These are phyloP conservation scores for Heliocidaris erythrogramma DNA, from an alignment of 35 echinoderm and acorn worm species.

Conservation along the genomic window DNA sequence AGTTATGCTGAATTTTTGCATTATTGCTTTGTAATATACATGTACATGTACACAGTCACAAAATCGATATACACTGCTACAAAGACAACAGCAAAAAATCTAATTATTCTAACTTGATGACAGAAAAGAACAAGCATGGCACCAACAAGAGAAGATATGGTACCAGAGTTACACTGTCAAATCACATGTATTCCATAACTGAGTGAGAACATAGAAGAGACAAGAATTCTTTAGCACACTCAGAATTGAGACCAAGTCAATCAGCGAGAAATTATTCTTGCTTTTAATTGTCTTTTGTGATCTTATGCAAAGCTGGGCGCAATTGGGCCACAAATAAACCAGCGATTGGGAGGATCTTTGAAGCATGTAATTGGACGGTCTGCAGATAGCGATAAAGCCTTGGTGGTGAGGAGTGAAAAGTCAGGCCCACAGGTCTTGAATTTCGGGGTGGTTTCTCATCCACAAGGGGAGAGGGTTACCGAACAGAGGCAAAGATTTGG, in stretches of 20 bases:
- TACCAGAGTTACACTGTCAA: too few relatives aligned
- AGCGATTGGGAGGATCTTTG: neutral
- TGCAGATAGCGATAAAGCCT: neutral
- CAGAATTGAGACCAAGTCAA: neutral
- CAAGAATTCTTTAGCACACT: neutral
- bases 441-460: neutral
- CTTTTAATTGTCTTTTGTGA: conserved; percentile 4
- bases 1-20: too few relatives aligned
- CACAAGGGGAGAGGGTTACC: neutral
- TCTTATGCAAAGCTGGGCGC: neutral
- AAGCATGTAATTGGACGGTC: conserved; percentile 9
- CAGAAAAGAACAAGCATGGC: too few relatives aligned
- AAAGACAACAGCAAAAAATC: too few relatives aligned
- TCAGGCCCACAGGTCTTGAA: neutral
- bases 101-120: too few relatives aligned
- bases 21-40: too few relatives aligned
- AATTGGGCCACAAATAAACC: neutral
- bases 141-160: too few relatives aligned
- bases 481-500: neutral
- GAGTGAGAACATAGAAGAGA: neutral
- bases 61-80: too few relatives aligned
- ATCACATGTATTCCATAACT: too few relatives aligned
- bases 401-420: neutral
- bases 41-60: too few relatives aligned
- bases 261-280: neutral